Evolutionary conservation across 2,888 invertebrate genomes (phyloP).

Genomic region (Campoplex capitator): DNA sequence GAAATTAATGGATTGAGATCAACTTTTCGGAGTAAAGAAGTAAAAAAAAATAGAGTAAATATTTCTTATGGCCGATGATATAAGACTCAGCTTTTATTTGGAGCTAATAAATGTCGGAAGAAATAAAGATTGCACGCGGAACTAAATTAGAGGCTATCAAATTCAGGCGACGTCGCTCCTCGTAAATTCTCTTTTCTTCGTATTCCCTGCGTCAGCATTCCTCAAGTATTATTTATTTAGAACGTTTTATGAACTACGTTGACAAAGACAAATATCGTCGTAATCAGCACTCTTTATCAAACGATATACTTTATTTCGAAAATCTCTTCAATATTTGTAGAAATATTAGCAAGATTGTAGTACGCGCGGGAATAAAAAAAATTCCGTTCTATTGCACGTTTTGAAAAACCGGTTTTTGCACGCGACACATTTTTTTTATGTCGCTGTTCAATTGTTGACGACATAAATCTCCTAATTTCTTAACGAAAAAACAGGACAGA

Average conservation of each 20-base stretch:
- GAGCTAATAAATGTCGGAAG: neutral
- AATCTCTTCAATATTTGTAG: slow-evolving; percentile 16
- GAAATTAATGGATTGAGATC: neutral
- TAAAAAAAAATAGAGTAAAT: neutral
- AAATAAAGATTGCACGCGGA: slow-evolving; percentile 11
- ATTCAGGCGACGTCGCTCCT: neutral
- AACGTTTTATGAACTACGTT: slow-evolving; percentile 15
- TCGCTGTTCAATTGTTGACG: neutral
- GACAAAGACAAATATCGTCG: slow-evolving; percentile 5
- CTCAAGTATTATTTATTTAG: slow-evolving; percentile 9
- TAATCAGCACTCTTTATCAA: slow-evolving; percentile 2
- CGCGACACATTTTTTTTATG: slow-evolving; percentile 7
- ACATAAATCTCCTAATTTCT: neutral
- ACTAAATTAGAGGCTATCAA: slow-evolving; percentile 11
- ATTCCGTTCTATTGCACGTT: slow-evolving; percentile 2
- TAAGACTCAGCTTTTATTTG: neutral
- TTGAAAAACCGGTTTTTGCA: neutral
- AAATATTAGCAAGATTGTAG: neutral
- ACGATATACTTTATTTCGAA: neutral
- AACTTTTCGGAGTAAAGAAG: neutral
- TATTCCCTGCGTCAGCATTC: slow-evolving; percentile 1
- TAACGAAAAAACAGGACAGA: neutral
- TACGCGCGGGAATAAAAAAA: neutral
- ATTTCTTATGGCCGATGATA: neutral
- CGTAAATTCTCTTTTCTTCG: neutral